Evolutionary conservation across 2,888 invertebrate genomes (phyloP), one percentile per base, ranked within the genome.

Genomic region (Melanargia galathea): DNA sequence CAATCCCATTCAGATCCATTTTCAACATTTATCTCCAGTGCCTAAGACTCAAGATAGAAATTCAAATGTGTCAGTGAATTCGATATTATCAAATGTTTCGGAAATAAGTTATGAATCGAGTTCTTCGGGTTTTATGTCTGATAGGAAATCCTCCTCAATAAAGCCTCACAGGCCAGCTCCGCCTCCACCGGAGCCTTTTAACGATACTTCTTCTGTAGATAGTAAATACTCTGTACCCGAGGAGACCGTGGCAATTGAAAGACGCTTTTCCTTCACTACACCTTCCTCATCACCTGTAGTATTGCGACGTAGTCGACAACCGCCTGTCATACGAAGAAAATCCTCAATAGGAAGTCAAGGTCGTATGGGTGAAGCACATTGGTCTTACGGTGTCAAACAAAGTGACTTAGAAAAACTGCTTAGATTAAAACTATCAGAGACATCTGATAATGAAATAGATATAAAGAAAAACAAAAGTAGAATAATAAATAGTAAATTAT

Each of bases 31-130:
- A 67, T 79, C 71, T 59, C 88, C 90, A 75, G 84, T 82, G 72
- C 79, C 79, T 57, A 83, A 75, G 76, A 79, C 86, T 69, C 87
- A 84, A 76, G 87, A 90, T 70, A 83, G 90, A 69, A 84, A 89
- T 77, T 92, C 92, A 16, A 89, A 86, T 70, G 82, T 90, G 65
- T 92, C 92, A 68, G 90, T 92, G 73, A 92, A 92, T 81, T 92
- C 92, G 2, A 84, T 90, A 73, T 76, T 92, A 71, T 92, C 92
- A 7, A 89, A 90, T 70, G 82, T 86, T 64, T 91, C 92, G 18
- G 90, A 89, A 77, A 79, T 83, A 64, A 90, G 91, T 75, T 87
- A 77, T 73, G 89, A 86, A 75, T 90, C 91, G n/a, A 84, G 84
- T 79, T 90, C 91, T n/a, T 91, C 91, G 11, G 91, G 90, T 67